A percentile compares a stretch with the other conserved stretches of the same genome.
Conservation (phyloP, 2,113 vertebrate genomes). For the Hymenochirus boettgeri region DNA sequence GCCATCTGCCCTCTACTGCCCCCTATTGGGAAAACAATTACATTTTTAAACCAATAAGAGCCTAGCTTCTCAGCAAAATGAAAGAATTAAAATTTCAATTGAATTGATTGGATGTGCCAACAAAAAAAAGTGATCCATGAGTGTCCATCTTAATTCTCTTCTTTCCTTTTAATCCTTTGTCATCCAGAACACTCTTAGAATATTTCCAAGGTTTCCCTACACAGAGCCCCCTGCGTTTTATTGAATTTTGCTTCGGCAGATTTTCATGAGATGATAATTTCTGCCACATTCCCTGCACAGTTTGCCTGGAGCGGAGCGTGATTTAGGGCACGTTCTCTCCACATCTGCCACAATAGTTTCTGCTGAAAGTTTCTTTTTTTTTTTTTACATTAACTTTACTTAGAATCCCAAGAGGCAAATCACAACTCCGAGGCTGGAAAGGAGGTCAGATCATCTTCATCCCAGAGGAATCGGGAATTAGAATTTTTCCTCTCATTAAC, state of each 20-base stretch:
- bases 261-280: conserved; percentile 32
- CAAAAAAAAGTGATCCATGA: too few species aligned
- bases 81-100: too few species aligned
- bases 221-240: conserved; percentile 21
- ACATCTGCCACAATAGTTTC: conserved; percentile 30
- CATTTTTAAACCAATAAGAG: too few species aligned
- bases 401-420: conserved; percentile 16
- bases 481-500: background rate
- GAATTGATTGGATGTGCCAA: too few species aligned
- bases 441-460: conserved; percentile 24
- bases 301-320: conserved; percentile 30
- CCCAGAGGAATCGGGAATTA: conserved; percentile 14
- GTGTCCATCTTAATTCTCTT: too few species aligned
- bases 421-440: conserved; percentile 13
- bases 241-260: conserved; percentile 37
- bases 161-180: too few species aligned
- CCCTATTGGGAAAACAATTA: too few species aligned
- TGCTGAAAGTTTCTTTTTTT: conserved; percentile 23
- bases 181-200: too few species aligned
- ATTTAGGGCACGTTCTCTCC: conserved; percentile 37
- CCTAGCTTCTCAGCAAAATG: too few species aligned
- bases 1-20: too few species aligned
- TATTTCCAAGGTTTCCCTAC: too few species aligned
- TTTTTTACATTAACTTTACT: conserved; percentile 14
- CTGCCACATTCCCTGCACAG: conserved; percentile 34